Evolutionary conservation across 2,888 invertebrate genomes (phyloP).

Genomic region (Nasonovia ribisnigri): DNA sequence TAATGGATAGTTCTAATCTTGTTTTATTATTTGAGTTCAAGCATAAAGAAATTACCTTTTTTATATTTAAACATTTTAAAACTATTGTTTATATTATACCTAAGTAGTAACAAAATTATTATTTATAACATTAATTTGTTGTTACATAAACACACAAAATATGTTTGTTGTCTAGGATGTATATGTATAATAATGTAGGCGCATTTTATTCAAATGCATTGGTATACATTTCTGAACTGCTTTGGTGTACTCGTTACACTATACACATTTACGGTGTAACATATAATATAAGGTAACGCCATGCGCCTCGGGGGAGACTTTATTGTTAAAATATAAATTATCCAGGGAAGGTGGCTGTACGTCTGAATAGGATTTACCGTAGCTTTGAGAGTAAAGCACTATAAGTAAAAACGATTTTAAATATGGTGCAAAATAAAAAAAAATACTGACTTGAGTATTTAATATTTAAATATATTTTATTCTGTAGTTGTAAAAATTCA

Average conservation of each 20-base stretch:
- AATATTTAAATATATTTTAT: background rate
- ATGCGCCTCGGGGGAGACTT: background rate
- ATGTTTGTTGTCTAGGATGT: background rate
- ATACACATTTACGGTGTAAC: background rate
- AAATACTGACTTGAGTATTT: background rate
- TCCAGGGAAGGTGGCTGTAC: background rate
- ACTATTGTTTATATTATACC: background rate
- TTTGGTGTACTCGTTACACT: background rate
- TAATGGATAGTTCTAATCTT: background rate
- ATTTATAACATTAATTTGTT: background rate
- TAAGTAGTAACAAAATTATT: background rate
- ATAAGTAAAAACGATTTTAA: background rate
- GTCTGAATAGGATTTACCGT: background rate
- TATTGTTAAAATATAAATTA: slow-evolving; percentile 14
- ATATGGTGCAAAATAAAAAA: background rate
- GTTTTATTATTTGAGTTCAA: background rate
- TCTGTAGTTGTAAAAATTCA: background rate
- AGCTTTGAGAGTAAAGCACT: background rate
- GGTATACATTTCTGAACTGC: background rate
- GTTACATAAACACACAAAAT: background rate
- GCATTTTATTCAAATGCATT: background rate
- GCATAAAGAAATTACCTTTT: background rate
- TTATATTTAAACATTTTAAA: background rate
- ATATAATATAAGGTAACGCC: background rate
- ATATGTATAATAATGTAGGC: background rate